Evolutionary conservation across 2,797 vertebrate species (phyloP).

Genomic region (Sebastes kiyomatsui): DNA sequence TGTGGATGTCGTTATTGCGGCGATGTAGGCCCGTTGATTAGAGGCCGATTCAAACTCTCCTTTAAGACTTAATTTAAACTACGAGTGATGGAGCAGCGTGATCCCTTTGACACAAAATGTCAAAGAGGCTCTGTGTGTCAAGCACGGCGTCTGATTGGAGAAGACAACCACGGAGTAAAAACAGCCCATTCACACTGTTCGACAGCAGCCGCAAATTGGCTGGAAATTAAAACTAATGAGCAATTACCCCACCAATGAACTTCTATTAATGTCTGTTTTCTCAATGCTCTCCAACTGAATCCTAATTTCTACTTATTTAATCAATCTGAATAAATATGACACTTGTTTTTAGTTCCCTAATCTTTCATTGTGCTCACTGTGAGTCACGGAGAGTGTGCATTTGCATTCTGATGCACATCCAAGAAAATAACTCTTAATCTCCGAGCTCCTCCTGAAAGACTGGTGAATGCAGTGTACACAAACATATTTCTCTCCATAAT

Average conservation of each 20-base stretch:
- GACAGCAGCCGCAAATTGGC: slow-evolving; percentile 68
- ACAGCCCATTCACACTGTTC: slow-evolving; percentile 63
- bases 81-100: slow-evolving; percentile 50
- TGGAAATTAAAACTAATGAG: slow-evolving; percentile 79
- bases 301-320: slow-evolving; percentile 63
- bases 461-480: slow-evolving; percentile 32
- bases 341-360: slow-evolving; percentile 57
- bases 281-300: slow-evolving; percentile 56
- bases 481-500: slow-evolving; percentile 46
- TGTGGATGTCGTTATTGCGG: slow-evolving; percentile 1
- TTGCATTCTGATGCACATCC: slow-evolving; percentile 38
- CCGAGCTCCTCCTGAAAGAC: slow-evolving; percentile 35
- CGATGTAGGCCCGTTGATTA: slow-evolving; percentile 27
- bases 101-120: slow-evolving; percentile 46
- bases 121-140: slow-evolving; percentile 45
- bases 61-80: slow-evolving; percentile 48
- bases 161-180: slow-evolving; percentile 58
- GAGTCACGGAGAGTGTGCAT: slow-evolving; percentile 27
- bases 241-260: slow-evolving; percentile 75
- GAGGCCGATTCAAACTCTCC: slow-evolving; percentile 31
- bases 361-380: slow-evolving; percentile 50
- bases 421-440: slow-evolving; percentile 49
- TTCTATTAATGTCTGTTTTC: slow-evolving; percentile 68
- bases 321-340: slow-evolving; percentile 64
- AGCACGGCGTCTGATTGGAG: slow-evolving; percentile 59